Percentiles rank a stretch among this genome's conserved stretches.
Conservation (phyloP, 2,888 invertebrate species). For the Ophion slaviceki region DNA sequence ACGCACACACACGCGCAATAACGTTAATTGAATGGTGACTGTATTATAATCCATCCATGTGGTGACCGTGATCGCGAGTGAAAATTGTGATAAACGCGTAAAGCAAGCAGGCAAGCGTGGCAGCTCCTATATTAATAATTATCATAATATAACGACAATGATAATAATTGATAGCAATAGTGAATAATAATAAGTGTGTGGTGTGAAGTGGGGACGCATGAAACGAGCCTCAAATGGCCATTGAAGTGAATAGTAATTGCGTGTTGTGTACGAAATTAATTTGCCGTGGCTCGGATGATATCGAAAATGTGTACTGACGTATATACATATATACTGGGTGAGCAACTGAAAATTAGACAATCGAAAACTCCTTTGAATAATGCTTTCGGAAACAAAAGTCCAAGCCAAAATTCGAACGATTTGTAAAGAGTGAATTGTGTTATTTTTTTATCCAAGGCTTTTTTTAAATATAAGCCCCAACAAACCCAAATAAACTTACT, state of each 20-base stretch:
- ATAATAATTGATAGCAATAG: slow-evolving; percentile 38
- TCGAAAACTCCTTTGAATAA: not conserved
- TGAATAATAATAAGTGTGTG: slow-evolving; percentile 39
- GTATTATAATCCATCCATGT: slow-evolving; percentile 46
- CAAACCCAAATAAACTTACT: not conserved
- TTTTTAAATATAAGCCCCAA: no score
- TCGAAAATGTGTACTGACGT: not conserved
- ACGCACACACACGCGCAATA: slow-evolving; percentile 11
- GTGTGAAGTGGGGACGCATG: slow-evolving; percentile 57
- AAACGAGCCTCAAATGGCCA: slow-evolving; percentile 55
- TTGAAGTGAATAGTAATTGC: slow-evolving; percentile 37
- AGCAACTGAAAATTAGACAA: not conserved
- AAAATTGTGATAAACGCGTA: slow-evolving; percentile 69
- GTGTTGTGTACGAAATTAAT: slow-evolving; percentile 28
- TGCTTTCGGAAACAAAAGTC: not conserved
- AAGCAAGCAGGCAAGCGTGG: slow-evolving; percentile 80
- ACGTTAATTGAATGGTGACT: slow-evolving; percentile 44
- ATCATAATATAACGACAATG: slow-evolving; percentile 45
- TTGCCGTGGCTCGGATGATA: slow-evolving; percentile 44
- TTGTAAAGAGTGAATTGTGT: no score
- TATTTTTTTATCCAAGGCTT: no score
- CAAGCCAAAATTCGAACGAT: not conserved
- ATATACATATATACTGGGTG: not conserved
- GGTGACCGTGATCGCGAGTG: slow-evolving; percentile 53
- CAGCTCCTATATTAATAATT: slow-evolving; percentile 74